phyloP scores from a whole-genome alignment of 2,113 vertebrate genomes.

The Nerophis ophidion region DNA sequence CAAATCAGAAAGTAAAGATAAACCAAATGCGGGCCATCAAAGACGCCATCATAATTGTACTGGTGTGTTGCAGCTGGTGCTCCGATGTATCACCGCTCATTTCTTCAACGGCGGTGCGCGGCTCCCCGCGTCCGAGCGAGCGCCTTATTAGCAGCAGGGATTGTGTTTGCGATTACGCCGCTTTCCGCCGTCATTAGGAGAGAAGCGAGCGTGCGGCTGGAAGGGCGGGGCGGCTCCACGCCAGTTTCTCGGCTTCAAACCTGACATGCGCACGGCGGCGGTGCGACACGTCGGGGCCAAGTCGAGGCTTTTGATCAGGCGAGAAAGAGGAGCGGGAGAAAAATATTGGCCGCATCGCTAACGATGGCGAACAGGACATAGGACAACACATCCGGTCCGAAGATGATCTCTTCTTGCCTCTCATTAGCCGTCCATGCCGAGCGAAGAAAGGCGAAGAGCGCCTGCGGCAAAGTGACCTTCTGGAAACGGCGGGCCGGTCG shows the following conservation, averaged over 20 bases:
- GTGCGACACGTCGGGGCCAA: conserved; percentile 14
- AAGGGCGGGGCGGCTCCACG: conserved; percentile 47
- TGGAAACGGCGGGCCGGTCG: conserved; percentile 53
- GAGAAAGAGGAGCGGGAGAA: background rate
- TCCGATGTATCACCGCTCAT: conserved; percentile 33
- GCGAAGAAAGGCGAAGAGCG: conserved; percentile 46
- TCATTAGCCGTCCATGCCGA: conserved; percentile 55
- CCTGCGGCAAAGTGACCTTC: conserved; percentile 72
- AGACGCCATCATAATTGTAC: conserved; percentile 17
- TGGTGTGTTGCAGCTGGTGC: conserved; percentile 27
- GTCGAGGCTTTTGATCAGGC: conserved; percentile 57
- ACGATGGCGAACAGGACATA: conserved; percentile 4
- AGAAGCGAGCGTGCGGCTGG: conserved; percentile 36
- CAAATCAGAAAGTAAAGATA: conserved; percentile 52
- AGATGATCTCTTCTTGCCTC: conserved; percentile 32
- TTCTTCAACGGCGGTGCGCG: conserved; percentile 28
- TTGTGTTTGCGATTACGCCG: conserved; percentile 51
- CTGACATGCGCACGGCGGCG: conserved; percentile 29
- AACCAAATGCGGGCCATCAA: conserved; percentile 53
- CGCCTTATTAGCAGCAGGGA: conserved; percentile 60
- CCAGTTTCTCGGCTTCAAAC: conserved; percentile 35
- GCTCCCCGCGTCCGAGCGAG: conserved; percentile 45
- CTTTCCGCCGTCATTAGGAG: conserved; percentile 60
- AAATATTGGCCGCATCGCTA: conserved; percentile 7
- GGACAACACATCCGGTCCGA: conserved; percentile 19